These are phyloP conservation scores for Marronus borbonicus DNA, from an alignment of 2,888 invertebrate genomes.

Conservation along the genomic window DNA sequence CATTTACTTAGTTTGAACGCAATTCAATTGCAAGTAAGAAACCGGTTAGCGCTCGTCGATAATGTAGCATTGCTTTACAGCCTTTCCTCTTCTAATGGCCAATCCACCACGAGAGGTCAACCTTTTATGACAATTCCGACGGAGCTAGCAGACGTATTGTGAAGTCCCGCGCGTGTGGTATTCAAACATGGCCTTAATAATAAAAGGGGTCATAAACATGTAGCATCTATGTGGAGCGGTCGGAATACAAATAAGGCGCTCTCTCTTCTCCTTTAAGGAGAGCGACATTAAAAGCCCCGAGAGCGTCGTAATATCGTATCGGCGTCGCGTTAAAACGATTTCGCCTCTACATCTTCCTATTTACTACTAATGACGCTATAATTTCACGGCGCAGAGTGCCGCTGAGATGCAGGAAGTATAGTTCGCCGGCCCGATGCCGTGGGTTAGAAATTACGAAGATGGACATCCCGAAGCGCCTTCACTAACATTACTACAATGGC, in stretches of 20 bases:
- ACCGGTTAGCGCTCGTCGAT: neutral
- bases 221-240: neutral
- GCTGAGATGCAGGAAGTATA: conserved; percentile 13
- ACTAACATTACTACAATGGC: neutral
- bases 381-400: conserved; percentile 5
- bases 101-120: neutral
- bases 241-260: conserved; percentile 16
- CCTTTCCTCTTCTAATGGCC: neutral
- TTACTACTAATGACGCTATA: conserved; percentile 30
- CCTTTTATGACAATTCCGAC: conserved; percentile 1
- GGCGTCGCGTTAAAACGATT: conserved; percentile 11
- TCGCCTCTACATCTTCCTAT: conserved; percentile 23
- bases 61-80: neutral
- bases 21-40: too few relatives aligned
- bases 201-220: conserved; percentile 14
- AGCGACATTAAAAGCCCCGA: conserved; percentile 2
- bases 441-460: conserved; percentile 13
- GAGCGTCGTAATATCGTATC: neutral
- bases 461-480: neutral
- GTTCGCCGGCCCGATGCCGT: neutral
- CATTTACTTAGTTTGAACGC: too few relatives aligned
- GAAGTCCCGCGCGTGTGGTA: conserved; percentile 1
- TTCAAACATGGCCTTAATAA: conserved; percentile 15
- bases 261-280: neutral
- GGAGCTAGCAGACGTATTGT: neutral